These are phyloP conservation scores for Myiothlypis coronata DNA, from an alignment of 2,797 vertebrate genomes.

Conservation along the genomic window DNA sequence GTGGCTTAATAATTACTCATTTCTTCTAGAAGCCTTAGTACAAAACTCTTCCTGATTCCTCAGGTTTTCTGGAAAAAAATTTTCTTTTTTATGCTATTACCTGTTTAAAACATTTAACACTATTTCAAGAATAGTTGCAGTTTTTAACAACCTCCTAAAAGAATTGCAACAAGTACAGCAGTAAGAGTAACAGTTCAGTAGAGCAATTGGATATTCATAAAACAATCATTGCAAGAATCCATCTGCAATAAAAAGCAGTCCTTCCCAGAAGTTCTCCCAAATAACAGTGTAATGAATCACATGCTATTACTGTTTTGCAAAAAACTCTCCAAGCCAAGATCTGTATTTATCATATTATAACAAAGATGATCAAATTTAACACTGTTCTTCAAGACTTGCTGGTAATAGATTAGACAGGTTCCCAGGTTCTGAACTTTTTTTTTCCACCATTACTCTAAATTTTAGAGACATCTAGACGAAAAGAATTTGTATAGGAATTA, in stretches of 20 bases:
- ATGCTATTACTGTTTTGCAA: background rate
- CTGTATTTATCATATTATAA: background rate
- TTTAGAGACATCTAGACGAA: background rate
- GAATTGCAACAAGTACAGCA: background rate
- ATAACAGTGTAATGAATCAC: background rate
- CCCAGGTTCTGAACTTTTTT: background rate
- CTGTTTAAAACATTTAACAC: background rate
- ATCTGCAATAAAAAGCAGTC: background rate
- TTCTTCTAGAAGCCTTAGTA: constrained; percentile 2
- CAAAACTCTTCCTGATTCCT: background rate
- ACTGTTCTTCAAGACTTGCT: background rate
- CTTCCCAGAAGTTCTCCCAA: background rate
- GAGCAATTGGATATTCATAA: background rate
- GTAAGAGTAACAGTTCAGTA: background rate
- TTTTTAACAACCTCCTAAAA: background rate
- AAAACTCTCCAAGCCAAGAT: background rate
- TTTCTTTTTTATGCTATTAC: background rate
- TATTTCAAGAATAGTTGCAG: background rate
- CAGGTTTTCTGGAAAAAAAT: background rate
- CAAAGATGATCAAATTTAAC: background rate
- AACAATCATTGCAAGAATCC: background rate
- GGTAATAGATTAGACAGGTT: background rate
- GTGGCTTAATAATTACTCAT: constrained; percentile 42
- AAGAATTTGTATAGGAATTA: background rate
- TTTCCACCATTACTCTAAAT: background rate